phyloP scores from a whole-genome alignment of 92 coral and sea anemone species.

The Micromussa lordhowensis region DNA sequence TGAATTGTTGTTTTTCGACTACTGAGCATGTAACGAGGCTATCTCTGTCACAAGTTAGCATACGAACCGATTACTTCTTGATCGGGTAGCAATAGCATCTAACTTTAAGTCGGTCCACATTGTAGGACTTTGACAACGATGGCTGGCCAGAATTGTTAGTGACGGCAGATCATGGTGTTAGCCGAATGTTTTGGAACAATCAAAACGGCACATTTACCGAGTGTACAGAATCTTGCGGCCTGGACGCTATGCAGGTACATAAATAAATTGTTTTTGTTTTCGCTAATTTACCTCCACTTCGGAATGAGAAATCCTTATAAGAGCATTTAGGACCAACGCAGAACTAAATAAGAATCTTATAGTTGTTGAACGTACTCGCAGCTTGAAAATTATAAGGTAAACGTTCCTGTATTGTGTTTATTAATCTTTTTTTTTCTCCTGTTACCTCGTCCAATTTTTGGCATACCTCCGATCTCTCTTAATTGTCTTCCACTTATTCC shows the following conservation, averaged over 20 bases:
- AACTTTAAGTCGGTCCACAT: not conserved
- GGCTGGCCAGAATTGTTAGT: conserved; percentile 90
- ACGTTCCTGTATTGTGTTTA: no score
- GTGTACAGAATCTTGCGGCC: conserved; percentile 84
- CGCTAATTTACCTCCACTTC: not conserved
- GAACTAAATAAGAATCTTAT: not conserved
- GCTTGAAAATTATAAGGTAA: not conserved
- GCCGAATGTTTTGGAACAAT: conserved; percentile 88
- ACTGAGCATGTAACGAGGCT: no score
- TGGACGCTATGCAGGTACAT: conserved; percentile 83
- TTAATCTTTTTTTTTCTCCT: no score
- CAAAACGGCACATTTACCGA: conserved; percentile 68
- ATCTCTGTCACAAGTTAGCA: not conserved
- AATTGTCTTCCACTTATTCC: no score
- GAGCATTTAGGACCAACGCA: not conserved
- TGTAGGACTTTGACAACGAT: conserved; percentile 91
- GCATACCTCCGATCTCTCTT: no score
- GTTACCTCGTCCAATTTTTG: no score
- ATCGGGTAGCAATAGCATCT: not conserved
- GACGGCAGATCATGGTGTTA: conserved; percentile 90
- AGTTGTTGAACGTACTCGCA: not conserved
- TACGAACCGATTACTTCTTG: no score
- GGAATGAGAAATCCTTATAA: not conserved
- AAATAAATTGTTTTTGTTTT: not conserved
- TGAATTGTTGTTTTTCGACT: no score